Base-by-base conservation (phyloP, 1,140 invertebrate species). In the Periplaneta americana region DNA sequence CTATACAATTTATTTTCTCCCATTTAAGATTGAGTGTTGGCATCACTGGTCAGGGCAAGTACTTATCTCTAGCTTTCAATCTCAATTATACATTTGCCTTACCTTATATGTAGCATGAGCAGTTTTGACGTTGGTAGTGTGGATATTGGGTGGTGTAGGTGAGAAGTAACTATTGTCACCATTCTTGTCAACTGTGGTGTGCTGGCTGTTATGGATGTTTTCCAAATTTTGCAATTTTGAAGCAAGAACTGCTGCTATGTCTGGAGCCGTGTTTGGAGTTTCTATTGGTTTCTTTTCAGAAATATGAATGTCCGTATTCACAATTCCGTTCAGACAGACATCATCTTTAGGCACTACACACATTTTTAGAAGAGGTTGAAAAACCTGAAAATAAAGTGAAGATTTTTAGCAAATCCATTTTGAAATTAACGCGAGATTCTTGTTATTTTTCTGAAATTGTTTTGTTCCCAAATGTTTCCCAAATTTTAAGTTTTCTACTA, bases 271-370 rank as follows among this genome's bases (percentile, higher is more conserved):
- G 5, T 66, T 66, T 66, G 48, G 48, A 66, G 22, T n/a, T 66
- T 66, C 48, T 9, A 66, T 66, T 8, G 22, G 6, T 66, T 66
- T 66, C 22, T 13, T n/a, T 66, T 66, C 48, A 66, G 28, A 66
- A 66, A n/a, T 66, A 66, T 28, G 48, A 28, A 8, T 66, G 22
- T n/a, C 48, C 48, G 15, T 0, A 6, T 66, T 66, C 28, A 28
- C 11, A n/a, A n/a, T 28, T n/a, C 2, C 48, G 11, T 66, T 28
- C 15, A 74, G 81, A 87, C 88, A 89, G 75, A 87, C 22, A 9
- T 6, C 85, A 80, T 90, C 89, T 33, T 87, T 87, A 11, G 90
- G 87, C 34, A 90, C 37, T 9, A 90, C 88, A 82, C 90, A 91
- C 34, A 88, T 86, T 80, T 86, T 85, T 32, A 90, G 84, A 84